Evolutionary conservation across 2,888 invertebrate species (phyloP), one percentile per base, ranked within the genome.

Genomic region (Mimumesa dahlbomi): DNA sequence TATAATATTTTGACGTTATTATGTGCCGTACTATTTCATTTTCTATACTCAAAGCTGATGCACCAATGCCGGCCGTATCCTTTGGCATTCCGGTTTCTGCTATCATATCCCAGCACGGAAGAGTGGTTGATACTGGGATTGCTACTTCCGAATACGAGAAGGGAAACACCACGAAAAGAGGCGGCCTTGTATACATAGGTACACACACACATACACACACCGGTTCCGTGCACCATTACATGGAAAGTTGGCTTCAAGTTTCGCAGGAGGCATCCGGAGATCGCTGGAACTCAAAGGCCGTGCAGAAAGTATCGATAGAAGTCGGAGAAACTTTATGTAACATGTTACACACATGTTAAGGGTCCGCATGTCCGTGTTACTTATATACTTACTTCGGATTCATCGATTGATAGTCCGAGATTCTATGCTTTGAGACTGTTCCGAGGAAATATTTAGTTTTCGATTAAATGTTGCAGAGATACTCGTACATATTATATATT

Each of bases 141-240:
- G 71, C 73, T 61, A 52, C 57, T 77, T 64, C 54, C 71, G 58
- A 74, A 77, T 70, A 57, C 46, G 52, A 16, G 49, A 63, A 46
- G 58, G 50, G 52, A 70, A 73, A 73, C 56, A 59, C 56, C 40
- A 56, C 59, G 54, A 21, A 54, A 50, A 50, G 52, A 48, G 29
- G 18, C 9, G 16, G 1, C 7, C n/a, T 11, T 2, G 7, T 34
- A 34, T 34, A 34, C 11, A 40, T 4, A 14, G 16, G 25, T 34
- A 11, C 19, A n/a, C 25, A 13, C 38, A 29, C 9, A 42, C 19
- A 43, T 14, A 45, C 21, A n/a, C n/a, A n/a, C n/a, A n/a, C n/a
- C n/a, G n/a, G n/a, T 31, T 40, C 21, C 36, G 36, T 50, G 43
- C 34, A 56, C 45, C 25, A 18, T 22, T 42, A 6, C 43, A 40